Evolutionary conservation across 2,888 invertebrate species (phyloP).

Genomic region (Leistus spinibarbis): DNA sequence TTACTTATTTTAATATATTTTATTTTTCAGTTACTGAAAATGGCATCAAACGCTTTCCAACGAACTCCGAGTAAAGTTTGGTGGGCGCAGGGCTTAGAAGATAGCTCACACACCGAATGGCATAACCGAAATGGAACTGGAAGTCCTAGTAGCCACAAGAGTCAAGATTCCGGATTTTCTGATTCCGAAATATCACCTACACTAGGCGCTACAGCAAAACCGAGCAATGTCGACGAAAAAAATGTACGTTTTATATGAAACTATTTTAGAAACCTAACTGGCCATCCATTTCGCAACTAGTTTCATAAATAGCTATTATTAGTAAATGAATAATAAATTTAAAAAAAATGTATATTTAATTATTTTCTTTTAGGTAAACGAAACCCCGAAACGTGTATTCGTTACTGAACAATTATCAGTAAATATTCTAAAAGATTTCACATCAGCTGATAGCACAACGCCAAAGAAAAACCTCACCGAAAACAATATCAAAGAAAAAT

Average conservation of each 20-base stretch:
- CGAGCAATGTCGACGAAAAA: conserved; percentile 46
- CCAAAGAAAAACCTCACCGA: conserved; percentile 37
- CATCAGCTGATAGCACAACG: conserved; percentile 15
- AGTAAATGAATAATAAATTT: too few relatives aligned
- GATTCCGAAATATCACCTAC: conserved; percentile 75
- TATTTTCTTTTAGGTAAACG: background rate
- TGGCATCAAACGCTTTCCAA: conserved; percentile 62
- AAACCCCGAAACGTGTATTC: conserved; percentile 12
- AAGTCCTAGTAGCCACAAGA: conserved; percentile 70
- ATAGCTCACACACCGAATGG: conserved; percentile 43
- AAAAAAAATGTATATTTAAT: background rate
- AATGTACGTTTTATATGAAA: too few relatives aligned
- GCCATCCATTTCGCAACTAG: too few relatives aligned
- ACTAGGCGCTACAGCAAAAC: conserved; percentile 42
- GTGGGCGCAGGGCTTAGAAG: conserved; percentile 60
- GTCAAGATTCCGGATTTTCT: conserved; percentile 82
- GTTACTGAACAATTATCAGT: background rate
- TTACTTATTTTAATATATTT: background rate
- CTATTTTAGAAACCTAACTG: too few relatives aligned
- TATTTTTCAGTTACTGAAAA: background rate
- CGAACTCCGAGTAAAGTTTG: conserved; percentile 71
- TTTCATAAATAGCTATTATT: too few relatives aligned
- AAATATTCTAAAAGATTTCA: conserved; percentile 25
- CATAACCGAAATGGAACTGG: conserved; percentile 52
- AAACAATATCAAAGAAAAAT: conserved; percentile 32